These are phyloP conservation scores for Hylomyscus alleni DNA, from an alignment of 2,797 vertebrate species.

Conservation along the genomic window DNA sequence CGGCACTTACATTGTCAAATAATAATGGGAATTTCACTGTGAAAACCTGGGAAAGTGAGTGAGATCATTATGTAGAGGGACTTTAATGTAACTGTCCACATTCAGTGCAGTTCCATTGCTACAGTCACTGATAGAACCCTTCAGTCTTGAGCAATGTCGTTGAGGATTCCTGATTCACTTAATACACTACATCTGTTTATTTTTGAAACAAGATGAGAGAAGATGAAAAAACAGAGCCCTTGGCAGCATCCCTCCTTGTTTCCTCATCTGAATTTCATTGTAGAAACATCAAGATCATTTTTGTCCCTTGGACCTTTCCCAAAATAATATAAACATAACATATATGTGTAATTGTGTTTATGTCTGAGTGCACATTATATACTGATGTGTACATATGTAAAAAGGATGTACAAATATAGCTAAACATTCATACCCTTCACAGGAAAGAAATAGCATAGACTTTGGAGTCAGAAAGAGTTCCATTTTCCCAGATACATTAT, in stretches of 20 bases:
- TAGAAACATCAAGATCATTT: constrained; percentile 9
- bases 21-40: neutral
- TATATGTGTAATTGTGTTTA: neutral
- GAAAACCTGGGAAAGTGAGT: neutral
- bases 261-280: constrained; percentile 36
- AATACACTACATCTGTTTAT: neutral
- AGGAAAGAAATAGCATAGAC: neutral
- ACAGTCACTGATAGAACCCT: neutral
- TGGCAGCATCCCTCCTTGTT: neutral
- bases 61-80: neutral
- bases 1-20: neutral
- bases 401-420: neutral
- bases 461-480: constrained; percentile 1
- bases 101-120: neutral
- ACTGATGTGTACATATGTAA: too few species aligned
- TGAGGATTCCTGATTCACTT: neutral
- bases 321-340: neutral
- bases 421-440: neutral
- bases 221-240: neutral
- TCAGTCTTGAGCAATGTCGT: neutral
- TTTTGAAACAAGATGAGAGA: neutral
- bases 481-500: neutral
- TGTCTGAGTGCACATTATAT: neutral
- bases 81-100: neutral
- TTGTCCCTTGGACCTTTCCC: neutral